These are phyloP conservation scores for Sinocyclocheilus rhinocerous DNA, from an alignment of 2,113 vertebrate genomes.

Conservation along the genomic window DNA sequence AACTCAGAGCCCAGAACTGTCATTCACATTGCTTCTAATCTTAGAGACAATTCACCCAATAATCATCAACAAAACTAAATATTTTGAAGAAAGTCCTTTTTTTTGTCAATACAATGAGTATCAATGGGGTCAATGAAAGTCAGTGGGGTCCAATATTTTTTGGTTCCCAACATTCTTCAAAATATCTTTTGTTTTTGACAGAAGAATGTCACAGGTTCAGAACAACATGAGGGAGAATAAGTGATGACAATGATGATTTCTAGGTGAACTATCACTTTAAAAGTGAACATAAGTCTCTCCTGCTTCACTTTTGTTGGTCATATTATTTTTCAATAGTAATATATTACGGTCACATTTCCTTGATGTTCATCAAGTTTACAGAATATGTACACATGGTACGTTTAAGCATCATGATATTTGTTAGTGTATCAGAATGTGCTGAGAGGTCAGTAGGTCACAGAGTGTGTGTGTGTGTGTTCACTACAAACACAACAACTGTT, in stretches of 20 bases:
- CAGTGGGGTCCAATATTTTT: background rate
- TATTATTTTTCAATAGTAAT: too few species aligned
- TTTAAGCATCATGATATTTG: background rate
- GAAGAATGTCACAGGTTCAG: background rate
- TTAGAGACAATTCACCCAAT: background rate
- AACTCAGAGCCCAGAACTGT: background rate
- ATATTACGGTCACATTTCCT: too few species aligned
- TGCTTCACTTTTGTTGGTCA: too few species aligned
- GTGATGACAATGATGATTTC: too few species aligned
- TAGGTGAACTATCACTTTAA: too few species aligned
- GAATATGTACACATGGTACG: background rate
- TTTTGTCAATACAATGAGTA: background rate
- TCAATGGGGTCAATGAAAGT: background rate
- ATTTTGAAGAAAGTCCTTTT: background rate
- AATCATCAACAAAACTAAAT: background rate
- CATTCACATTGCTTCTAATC: background rate
- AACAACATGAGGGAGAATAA: too few species aligned
- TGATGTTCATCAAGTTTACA: background rate
- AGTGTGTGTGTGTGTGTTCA: background rate
- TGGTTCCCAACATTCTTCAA: background rate
- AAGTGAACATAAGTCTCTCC: too few species aligned
- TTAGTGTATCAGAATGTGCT: background rate
- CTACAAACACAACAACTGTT: conserved; percentile 18
- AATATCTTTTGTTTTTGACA: background rate
- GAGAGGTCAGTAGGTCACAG: background rate